Base-by-base conservation (phyloP, 2,797 vertebrate species). In the Scomberomorus guttatus region DNA sequence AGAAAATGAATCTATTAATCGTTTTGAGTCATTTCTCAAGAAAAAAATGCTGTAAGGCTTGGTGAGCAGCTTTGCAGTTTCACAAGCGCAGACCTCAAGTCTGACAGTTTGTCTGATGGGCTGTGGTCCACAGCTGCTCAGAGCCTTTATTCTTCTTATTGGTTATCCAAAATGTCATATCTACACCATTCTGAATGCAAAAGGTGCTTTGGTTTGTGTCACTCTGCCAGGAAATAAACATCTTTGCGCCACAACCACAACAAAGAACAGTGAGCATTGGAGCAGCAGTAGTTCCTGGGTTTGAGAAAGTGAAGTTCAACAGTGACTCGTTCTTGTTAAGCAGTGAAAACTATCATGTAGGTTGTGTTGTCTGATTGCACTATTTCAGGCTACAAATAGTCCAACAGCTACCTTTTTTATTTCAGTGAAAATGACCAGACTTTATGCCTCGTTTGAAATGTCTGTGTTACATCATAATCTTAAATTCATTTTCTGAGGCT, bases 301-400 rank as follows among this genome's bases (percentile, higher is more conserved):
- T 74, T 44, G 32, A 57, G 20, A 65, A 32, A 42, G 4, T 11
- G 14, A 44, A 64, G 20, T 27, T 66, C 25, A 57, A 17, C 10
- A 20, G 14, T 44, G 8, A 37, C 39, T 72, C 22, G 6, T 50
- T 10, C 24, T 37, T 57, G 54, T 58, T 46, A 42, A 55, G 54
- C 59, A 70, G 20, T 76, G 24, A 52, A 72, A 71, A 57, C 37
- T 7, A 18, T 42, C 46, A 24, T 20, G 46, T 42, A 1, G 44
- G 44, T 37, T 2, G 27, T 22, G 44, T 61, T 54, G 24, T 66
- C 2, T 18, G 48, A 65, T 67, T 79, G 22, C 63, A 39, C 29
- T 32, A 6, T 56, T 44, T 42, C 8, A 15, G 56, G 32, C 46
- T 11, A 34, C 55, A 60, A 74, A 18, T 42, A 71, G 20, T 57